Base-by-base conservation (phyloP, 2,888 invertebrate genomes). In the Noctua janthe region DNA sequence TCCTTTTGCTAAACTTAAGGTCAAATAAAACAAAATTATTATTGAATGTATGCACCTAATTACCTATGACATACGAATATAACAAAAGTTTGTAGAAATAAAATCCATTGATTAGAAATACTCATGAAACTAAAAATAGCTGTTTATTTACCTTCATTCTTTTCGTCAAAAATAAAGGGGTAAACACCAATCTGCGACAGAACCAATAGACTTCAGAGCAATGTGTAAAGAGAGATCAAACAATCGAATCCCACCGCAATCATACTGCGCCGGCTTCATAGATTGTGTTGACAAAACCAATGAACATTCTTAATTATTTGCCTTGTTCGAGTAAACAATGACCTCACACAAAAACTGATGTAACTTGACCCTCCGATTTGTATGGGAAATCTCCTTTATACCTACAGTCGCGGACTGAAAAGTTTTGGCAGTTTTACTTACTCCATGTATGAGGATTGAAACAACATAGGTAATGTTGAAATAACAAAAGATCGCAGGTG, bases 291-390 rank as follows among this genome's bases (percentile, higher is more conserved):
- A 96, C 97, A 95, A 95, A 96, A 95, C 96, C 96, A 96, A 95
- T 97, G 96, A 96, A 96, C 96, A 95, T 94, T 96, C 96, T 95
- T 97, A 96, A 97, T 97, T 96, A 97, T 97, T 96, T 96, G 95
- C 95, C 93, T 92, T 90, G 94, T 94, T 94, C 93, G 92, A 87
- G 95, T 95, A 96, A 96, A 96, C 96, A 96, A 94, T 94, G 95
- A 95, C 96, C 95, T 93, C 87, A 91, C 78, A 86, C 84, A 80
- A 80, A 77, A 89, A 91, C 96, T 94, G 94, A 35, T 83, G 66
- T 91, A 89, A 80, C n/a, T 70, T 88, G 95, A 93, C 81, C 94
- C 84, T 74, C 86, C 39, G 76, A 86, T 79, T 64, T 83, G 70
- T 67, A 35, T 51, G 0, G 15, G n/a, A 82, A 74, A 78, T 84